phyloP scores from a whole-genome alignment of 1,140 invertebrate species.

The Anastatus disparis region DNA sequence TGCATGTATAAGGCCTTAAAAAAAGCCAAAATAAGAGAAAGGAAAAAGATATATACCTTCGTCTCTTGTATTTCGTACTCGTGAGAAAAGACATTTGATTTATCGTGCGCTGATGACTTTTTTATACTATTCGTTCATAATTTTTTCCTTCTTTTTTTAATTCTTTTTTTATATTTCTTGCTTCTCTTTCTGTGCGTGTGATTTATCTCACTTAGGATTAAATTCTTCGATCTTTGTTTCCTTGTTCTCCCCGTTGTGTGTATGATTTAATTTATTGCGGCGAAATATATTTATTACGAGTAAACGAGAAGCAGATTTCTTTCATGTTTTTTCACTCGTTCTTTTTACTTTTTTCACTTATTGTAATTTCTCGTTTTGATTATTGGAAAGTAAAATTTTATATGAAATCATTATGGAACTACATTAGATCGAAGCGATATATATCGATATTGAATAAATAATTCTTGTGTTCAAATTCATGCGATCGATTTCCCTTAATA shows the following conservation, averaged over 20 bases:
- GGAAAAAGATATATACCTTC: not conserved
- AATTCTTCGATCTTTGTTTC: constrained; percentile 16
- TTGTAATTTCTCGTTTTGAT: no score
- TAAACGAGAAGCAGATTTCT: no score
- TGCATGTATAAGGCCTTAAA: no score
- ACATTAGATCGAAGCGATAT: no score
- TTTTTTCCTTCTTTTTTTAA: no score
- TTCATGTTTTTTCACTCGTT: no score
- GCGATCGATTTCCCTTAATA: not conserved
- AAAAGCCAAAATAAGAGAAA: no score
- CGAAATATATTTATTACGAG: not conserved
- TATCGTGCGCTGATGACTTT: constrained; percentile 21
- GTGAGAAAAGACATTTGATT: not conserved
- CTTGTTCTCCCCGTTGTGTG: not conserved
- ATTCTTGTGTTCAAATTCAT: not conserved
- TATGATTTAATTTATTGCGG: not conserved
- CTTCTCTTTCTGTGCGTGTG: not conserved
- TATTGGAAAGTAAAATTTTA: no score
- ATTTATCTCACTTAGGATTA: constrained; percentile 32
- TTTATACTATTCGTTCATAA: no score
- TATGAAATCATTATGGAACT: no score
- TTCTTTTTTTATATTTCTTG: no score
- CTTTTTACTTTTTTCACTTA: no score
- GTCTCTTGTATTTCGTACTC: not conserved
- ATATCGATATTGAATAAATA: not conserved